A percentile compares a stretch with the other conserved stretches of the same genome.
phyloP scores from a whole-genome alignment of 2,113 vertebrate genomes.

The Sprattus sprattus region DNA sequence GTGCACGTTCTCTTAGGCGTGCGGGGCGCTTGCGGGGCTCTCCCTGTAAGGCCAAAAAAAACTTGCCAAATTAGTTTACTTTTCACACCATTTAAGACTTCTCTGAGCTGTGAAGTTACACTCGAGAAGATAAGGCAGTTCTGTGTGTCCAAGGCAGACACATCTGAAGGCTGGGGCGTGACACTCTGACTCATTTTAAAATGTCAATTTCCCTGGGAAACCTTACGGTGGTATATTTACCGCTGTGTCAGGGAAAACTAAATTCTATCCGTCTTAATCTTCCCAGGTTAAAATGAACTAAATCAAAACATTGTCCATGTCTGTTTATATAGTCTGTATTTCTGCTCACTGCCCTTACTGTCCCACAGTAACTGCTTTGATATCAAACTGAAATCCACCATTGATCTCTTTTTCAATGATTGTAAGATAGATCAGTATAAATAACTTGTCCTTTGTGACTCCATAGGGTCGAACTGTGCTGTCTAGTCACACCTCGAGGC shows the following conservation, averaged over 20 bases:
- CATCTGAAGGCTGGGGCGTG: neutral
- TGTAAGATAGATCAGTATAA: too few relatives aligned
- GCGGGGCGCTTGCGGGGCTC: neutral
- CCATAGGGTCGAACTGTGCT: too few relatives aligned
- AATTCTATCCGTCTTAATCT: neutral
- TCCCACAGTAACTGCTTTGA: too few relatives aligned
- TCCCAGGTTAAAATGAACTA: too few relatives aligned
- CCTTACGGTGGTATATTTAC: neutral
- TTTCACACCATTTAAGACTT: slow-evolving; percentile 12
- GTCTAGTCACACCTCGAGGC: too few relatives aligned
- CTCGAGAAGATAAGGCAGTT: neutral
- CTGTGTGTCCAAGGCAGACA: neutral
- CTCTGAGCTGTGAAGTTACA: neutral
- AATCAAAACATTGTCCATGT: too few relatives aligned
- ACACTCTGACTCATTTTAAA: neutral
- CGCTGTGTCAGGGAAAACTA: neutral
- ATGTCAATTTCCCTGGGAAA: neutral
- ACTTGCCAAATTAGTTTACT: slow-evolving; percentile 15
- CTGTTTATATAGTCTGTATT: too few relatives aligned
- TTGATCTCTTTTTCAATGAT: too few relatives aligned
- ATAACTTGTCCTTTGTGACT: too few relatives aligned
- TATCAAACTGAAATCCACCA: too few relatives aligned
- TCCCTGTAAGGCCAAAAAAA: neutral
- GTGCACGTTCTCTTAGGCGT: neutral
- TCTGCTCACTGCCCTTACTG: too few relatives aligned